Conservation (phyloP, 1,140 invertebrate species). For the Akabosia matsudoensis region DNA sequence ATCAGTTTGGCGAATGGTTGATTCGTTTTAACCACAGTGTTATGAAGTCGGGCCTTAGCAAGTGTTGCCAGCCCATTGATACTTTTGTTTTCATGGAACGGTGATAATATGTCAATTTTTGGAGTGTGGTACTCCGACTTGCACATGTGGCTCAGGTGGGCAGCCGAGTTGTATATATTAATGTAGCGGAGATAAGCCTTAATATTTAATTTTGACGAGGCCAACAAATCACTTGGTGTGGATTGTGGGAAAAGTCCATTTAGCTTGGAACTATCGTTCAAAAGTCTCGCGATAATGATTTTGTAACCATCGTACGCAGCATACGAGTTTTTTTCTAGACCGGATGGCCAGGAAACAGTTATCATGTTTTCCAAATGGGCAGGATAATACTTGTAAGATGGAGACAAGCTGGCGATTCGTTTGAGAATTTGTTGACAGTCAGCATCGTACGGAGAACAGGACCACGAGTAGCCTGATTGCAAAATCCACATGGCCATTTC, state of each 20-base stretch:
- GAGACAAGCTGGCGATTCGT: constrained; percentile 25
- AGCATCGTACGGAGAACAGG: constrained; percentile 28
- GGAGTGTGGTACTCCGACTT: too few relatives aligned
- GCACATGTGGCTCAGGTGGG: too few relatives aligned
- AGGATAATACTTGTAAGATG: constrained; percentile 28
- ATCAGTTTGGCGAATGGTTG: too few relatives aligned
- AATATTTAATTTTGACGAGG: not conserved
- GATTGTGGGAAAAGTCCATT: not conserved
- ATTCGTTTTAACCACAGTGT: too few relatives aligned
- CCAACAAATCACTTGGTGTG: not conserved
- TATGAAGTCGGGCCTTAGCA: too few relatives aligned
- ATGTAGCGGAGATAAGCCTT: not conserved
- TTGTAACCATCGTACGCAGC: constrained; percentile 15
- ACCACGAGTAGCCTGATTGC: constrained; percentile 28
- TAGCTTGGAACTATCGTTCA: constrained; percentile 18
- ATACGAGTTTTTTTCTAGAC: not conserved
- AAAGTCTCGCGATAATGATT: constrained; percentile 29
- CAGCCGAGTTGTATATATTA: not conserved
- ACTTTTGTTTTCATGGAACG: too few relatives aligned
- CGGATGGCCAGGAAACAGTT: constrained; percentile 22
- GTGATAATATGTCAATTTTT: too few relatives aligned
- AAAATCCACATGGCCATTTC: constrained; percentile 36
- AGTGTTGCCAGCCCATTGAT: too few relatives aligned
- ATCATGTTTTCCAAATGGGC: constrained; percentile 11
- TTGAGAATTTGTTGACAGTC: constrained; percentile 17